Percentiles rank a stretch among this genome's conserved stretches.
Conservation (phyloP, 2,797 vertebrate genomes). For the Micrastur ruficollis region DNA sequence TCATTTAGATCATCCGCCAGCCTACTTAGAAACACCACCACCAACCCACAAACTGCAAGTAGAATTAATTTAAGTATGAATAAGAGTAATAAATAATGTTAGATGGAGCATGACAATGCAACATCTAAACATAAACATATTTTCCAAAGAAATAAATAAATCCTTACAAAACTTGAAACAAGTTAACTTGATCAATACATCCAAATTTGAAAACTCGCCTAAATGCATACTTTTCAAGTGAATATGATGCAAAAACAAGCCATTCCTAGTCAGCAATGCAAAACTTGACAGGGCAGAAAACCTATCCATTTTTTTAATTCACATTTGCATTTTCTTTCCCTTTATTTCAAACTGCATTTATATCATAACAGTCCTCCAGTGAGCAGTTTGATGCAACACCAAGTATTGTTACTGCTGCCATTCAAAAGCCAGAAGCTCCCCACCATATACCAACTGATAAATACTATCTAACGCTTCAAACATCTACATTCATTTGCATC, state of each 20-base stretch:
- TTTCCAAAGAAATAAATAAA: not conserved
- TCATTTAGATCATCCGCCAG: not conserved
- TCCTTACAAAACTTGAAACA: not conserved
- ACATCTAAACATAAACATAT: not conserved
- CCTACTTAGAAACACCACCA: not conserved
- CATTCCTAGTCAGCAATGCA: not conserved
- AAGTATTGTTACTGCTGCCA: not conserved
- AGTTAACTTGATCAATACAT: not conserved
- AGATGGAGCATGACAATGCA: not conserved
- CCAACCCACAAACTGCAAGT: not conserved
- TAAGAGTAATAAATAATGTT: not conserved
- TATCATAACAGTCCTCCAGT: not conserved
- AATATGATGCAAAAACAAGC: not conserved
- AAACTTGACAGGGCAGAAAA: not conserved
- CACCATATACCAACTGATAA: not conserved
- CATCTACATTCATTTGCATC: not conserved
- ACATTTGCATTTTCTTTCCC: not conserved
- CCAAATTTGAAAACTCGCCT: not conserved
- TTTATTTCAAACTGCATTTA: not conserved
- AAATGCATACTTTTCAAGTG: not conserved
- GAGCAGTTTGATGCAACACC: not conserved
- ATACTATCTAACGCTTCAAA: not conserved
- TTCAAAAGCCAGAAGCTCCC: not conserved
- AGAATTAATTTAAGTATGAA: not conserved
- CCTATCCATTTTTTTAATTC: not conserved